phyloP scores from a whole-genome alignment of 2,888 invertebrate species.

The Pandemis heparana region DNA sequence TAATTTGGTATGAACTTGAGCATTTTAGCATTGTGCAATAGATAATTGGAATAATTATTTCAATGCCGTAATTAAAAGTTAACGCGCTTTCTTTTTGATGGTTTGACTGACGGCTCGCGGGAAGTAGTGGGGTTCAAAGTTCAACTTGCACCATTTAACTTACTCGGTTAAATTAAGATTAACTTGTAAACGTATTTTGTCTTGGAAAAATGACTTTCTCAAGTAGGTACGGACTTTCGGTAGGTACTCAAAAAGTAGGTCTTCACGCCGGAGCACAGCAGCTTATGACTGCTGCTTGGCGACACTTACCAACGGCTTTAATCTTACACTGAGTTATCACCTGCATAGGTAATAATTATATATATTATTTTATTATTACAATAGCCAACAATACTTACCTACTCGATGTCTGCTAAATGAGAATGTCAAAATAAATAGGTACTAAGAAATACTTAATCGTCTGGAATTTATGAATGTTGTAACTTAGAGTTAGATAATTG shows the following conservation, averaged over 20 bases:
- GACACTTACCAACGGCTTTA: no score
- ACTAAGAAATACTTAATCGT: not conserved
- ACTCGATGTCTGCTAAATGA: not conserved
- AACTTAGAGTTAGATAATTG: not conserved
- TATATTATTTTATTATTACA: no score
- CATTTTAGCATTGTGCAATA: slow-evolving; percentile 36
- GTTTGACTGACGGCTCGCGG: slow-evolving; percentile 26
- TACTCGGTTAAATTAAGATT: not conserved
- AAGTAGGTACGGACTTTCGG: no score
- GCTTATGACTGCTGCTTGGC: no score
- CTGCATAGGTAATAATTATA: no score
- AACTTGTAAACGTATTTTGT: not conserved
- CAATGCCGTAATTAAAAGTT: slow-evolving; percentile 36
- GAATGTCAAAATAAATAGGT: not conserved
- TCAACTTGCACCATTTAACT: slow-evolving; percentile 10
- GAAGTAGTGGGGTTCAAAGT: slow-evolving; percentile 28
- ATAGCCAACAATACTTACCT: not conserved
- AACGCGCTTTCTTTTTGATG: slow-evolving; percentile 26
- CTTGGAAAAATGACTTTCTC: no score
- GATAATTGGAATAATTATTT: slow-evolving; percentile 35
- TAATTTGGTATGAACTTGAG: slow-evolving; percentile 32
- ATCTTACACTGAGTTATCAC: no score
- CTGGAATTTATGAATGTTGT: slow-evolving; percentile 6
- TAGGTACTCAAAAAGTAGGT: no score
- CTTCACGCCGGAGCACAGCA: no score